Base-by-base conservation (phyloP, 2,113 vertebrate genomes). In the Hippocampus comes region DNA sequence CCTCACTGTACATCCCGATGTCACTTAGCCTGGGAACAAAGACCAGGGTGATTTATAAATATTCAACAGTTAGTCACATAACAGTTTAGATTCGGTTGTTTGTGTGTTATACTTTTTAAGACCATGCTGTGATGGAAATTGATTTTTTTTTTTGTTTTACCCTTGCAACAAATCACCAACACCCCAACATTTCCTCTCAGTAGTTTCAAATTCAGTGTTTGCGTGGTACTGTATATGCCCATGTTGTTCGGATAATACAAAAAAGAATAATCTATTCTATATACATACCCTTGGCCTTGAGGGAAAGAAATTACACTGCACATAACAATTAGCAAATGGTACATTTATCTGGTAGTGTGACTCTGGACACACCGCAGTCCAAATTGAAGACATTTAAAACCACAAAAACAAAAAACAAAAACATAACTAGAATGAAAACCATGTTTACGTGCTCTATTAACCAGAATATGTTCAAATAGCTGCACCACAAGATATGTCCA, bases 181-280 rank as follows among this genome's bases (percentile, higher is more conserved):
- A 25, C 25, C 25, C 25, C 25, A 25, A 25, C 25, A 25, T 81
- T 73, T 76, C 63, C 66, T 73, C 78, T 81, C 81, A 78, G 38
- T 81, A 9, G 21, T 79, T 73, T 82, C 72, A 86, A 79, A 53
- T 83, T 75, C 79, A 80, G 76, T n/a, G 77, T 82, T 71, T 71
- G 82, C 76, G 76, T 0, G 14, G 76, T 67, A 70, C 76, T 18
- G 5, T 5, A 18, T 51, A 30, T 30, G 3, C 8, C 6, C 53
- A 55, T 30, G n/a, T 55, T 55, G 20, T 55, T 55, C n/a, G 53
- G 53, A n/a, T 55, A 55, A 55, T 55, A 55, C 4, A 8, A 12
- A 55, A 21, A 55, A n/a, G 2, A 15, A 5, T 49, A 18, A 49
- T 49, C 48, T 18, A 49, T 49, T 15, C 15, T 18, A 17, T 18